Conservation (phyloP, 2,113 vertebrate species). For the Sander vitreus region DNA sequence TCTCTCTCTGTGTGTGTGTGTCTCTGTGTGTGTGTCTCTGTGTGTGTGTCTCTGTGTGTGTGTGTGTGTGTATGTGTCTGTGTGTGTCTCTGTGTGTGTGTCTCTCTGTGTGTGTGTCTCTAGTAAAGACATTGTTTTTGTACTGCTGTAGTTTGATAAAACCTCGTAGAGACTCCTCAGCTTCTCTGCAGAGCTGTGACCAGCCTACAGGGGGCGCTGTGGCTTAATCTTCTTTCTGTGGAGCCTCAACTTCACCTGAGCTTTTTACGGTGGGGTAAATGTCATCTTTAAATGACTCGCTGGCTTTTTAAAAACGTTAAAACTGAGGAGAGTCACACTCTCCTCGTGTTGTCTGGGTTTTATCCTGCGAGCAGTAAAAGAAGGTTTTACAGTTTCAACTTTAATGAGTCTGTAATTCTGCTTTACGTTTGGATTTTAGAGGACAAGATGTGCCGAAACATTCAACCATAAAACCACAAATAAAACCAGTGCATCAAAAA, state of each 20-base stretch:
- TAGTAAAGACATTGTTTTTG: too few species aligned
- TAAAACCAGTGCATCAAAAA: not conserved
- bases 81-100: too few species aligned
- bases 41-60: too few species aligned
- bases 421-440: not conserved
- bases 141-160: too few species aligned
- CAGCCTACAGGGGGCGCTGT: conserved; percentile 29
- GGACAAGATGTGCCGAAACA: not conserved
- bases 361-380: not conserved
- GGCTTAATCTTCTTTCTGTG: not conserved
- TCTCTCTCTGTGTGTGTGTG: too few species aligned
- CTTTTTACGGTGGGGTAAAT: too few species aligned
- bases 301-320: too few species aligned
- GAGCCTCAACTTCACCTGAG: too few species aligned
- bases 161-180: too few species aligned
- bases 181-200: not conserved
- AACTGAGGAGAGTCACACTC: not conserved
- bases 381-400: not conserved
- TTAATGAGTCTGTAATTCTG: conserved; percentile 7
- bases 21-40: too few species aligned
- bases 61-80: too few species aligned
- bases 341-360: not conserved
- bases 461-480: not conserved
- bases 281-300: not conserved
- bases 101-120: too few species aligned